Percentiles rank a stretch among this genome's conserved stretches.
These are phyloP conservation scores for Tribolium madens DNA, from an alignment of 1,140 invertebrate genomes.

Conservation along the genomic window DNA sequence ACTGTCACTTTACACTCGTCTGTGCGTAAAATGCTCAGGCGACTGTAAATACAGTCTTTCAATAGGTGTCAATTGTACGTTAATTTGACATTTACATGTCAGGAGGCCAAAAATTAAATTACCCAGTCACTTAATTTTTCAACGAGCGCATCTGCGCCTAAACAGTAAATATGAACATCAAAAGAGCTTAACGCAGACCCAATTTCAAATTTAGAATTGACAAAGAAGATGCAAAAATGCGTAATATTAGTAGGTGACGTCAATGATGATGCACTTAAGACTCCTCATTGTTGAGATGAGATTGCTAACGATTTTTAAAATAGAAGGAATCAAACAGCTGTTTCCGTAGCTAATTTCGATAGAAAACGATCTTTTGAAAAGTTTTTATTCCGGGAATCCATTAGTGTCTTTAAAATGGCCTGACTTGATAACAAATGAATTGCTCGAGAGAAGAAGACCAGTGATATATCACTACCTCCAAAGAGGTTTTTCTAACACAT, in stretches of 20 bases:
- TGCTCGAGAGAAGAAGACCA: conserved; percentile 32
- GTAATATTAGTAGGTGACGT: conserved; percentile 51
- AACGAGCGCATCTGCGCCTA: conserved; percentile 7
- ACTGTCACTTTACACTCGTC: too few species aligned
- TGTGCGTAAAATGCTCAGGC: too few species aligned
- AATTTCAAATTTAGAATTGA: conserved; percentile 14
- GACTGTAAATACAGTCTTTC: too few species aligned
- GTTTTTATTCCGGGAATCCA: conserved; percentile 35
- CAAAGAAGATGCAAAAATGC: conserved; percentile 20
- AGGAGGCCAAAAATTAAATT: conserved; percentile 12
- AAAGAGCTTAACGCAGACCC: conserved; percentile 23
- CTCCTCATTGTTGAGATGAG: neutral
- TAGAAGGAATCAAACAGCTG: neutral
- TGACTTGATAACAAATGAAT: conserved; percentile 44
- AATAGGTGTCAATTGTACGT: too few species aligned
- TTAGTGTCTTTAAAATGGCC: conserved; percentile 27
- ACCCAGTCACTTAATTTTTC: conserved; percentile 25
- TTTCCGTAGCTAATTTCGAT: conserved; percentile 2
- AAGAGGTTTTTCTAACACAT: conserved; percentile 16
- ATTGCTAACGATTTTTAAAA: neutral
- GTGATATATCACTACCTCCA: conserved; percentile 34
- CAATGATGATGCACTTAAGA: conserved; percentile 43
- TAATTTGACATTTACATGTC: too few species aligned
- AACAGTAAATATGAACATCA: conserved; percentile 29
- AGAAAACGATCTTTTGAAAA: neutral